A percentile compares a stretch with the other conserved stretches of the same genome.
Evolutionary conservation across 35 echinoderm and acorn worm genomes (phyloP).

Genomic region (Stichopus chloronotus): DNA sequence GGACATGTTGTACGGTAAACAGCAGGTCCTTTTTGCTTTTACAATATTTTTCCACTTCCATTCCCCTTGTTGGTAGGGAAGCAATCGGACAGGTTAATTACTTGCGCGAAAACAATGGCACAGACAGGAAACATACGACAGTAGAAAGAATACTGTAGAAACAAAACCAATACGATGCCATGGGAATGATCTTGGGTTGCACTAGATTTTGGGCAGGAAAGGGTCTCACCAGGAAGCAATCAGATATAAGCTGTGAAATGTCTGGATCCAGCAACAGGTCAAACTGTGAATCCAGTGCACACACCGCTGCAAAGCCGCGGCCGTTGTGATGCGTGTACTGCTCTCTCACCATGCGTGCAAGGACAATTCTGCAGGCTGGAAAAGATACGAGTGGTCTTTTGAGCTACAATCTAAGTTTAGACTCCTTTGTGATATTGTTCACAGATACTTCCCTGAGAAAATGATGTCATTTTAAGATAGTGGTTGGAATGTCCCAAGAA

Average conservation of each 20-base stretch:
- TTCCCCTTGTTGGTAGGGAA: background rate
- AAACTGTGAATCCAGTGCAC: background rate
- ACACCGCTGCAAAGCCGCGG: no score
- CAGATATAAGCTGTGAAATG: conserved; percentile 20
- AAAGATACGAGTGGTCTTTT: no score
- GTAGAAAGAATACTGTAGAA: background rate
- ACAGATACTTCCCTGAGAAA: no score
- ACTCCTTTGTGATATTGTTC: no score
- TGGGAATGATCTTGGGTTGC: conserved; percentile 36
- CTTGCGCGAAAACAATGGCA: conserved; percentile 34
- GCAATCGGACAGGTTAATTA: conserved; percentile 31
- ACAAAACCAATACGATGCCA: background rate
- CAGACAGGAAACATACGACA: conserved; percentile 8
- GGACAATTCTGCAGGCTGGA: no score
- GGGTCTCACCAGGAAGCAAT: conserved; percentile 50
- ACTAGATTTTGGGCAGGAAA: conserved; percentile 17
- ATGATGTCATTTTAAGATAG: no score
- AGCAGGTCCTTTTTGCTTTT: background rate
- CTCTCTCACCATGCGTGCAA: no score
- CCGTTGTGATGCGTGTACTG: no score
- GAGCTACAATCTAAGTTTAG: no score
- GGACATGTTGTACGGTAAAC: background rate
- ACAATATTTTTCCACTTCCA: conserved; percentile 1
- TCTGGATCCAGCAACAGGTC: conserved; percentile 18
- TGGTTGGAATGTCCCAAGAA: no score